Evolutionary conservation across 1,140 invertebrate species (phyloP).

Genomic region (Muscidifurax raptorellus): DNA sequence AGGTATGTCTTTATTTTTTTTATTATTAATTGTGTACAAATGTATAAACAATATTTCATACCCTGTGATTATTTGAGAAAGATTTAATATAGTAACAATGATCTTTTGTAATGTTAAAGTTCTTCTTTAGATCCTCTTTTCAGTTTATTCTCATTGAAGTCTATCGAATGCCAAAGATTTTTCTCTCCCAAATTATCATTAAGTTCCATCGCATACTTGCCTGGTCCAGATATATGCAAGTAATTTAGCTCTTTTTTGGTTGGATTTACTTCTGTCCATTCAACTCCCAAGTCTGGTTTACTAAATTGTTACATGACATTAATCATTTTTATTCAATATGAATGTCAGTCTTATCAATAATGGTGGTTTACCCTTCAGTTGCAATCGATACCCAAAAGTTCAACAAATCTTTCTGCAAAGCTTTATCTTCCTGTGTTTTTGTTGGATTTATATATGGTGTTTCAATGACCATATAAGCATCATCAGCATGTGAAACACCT

Average conservation of each 20-base stretch:
- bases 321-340: conserved; percentile 23
- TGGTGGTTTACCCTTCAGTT: conserved; percentile 75
- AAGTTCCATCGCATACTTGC: conserved; percentile 70
- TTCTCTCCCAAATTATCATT: conserved; percentile 74
- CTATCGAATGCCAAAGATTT: conserved; percentile 77
- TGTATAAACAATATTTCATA: too few species aligned
- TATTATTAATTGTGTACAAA: conserved; percentile 22
- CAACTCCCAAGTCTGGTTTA: conserved; percentile 61
- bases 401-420: conserved; percentile 76
- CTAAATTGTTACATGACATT: conserved; percentile 58
- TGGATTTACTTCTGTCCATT: conserved; percentile 68
- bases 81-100: background rate
- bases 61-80: too few species aligned
- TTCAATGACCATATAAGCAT: conserved; percentile 72
- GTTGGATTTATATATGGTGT: conserved; percentile 62
- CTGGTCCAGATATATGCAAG: conserved; percentile 75
- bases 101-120: conserved; percentile 45
- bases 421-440: conserved; percentile 68
- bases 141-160: conserved; percentile 75
- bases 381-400: conserved; percentile 77
- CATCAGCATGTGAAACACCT: conserved; percentile 81
- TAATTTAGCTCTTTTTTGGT: conserved; percentile 71
- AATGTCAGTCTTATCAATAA: background rate
- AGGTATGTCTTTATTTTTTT: conserved; percentile 49
- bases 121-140: conserved; percentile 51